Evolutionary conservation across 2,888 invertebrate species (phyloP).

Genomic region (Acanthosepion pharaonis): DNA sequence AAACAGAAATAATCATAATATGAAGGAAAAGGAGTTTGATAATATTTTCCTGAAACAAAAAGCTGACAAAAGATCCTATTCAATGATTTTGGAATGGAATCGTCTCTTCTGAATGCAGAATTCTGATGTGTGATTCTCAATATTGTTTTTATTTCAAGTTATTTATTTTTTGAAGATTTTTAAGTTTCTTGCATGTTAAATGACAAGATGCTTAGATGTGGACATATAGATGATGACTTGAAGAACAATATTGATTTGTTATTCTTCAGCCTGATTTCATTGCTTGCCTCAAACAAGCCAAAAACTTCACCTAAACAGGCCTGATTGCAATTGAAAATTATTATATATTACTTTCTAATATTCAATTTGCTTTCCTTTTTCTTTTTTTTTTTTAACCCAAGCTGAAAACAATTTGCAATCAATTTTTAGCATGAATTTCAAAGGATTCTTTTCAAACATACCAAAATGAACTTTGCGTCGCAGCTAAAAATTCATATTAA

Average conservation of each 20-base stretch:
- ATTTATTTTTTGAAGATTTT: background rate
- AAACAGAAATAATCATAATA: background rate
- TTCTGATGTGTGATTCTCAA: background rate
- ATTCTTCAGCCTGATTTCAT: background rate
- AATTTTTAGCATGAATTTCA: background rate
- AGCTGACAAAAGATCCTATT: background rate
- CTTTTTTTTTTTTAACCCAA: background rate
- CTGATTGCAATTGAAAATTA: background rate
- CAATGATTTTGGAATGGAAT: background rate
- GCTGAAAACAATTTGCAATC: background rate
- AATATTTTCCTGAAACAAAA: background rate
- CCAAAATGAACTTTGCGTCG: background rate
- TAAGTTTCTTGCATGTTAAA: background rate
- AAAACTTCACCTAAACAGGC: background rate
- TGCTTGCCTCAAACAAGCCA: background rate
- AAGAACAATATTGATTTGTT: background rate
- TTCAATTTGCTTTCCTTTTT: background rate
- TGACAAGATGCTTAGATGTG: background rate
- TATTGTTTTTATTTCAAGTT: background rate
- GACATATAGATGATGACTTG: background rate
- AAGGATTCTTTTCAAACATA: constrained; percentile 4
- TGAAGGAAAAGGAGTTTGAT: background rate
- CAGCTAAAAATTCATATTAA: background rate
- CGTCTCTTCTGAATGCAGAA: background rate
- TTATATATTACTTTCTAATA: background rate